A percentile compares a stretch with the other conserved stretches of the same genome.
These are phyloP conservation scores for Eriosoma lanigerum DNA, from an alignment of 1,140 invertebrate genomes.

Conservation along the genomic window DNA sequence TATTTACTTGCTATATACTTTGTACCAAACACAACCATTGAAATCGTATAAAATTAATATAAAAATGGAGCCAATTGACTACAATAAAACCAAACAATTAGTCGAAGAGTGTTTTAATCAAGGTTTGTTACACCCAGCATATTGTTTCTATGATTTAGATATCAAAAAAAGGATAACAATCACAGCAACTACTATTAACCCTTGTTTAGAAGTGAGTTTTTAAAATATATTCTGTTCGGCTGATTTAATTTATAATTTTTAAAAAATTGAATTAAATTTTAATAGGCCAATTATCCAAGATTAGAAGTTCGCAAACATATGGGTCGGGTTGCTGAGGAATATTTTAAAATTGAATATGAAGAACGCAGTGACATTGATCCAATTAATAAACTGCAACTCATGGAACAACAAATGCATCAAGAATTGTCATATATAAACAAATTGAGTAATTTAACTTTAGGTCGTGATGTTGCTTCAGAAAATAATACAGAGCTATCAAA, in stretches of 20 bases:
- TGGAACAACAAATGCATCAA: conserved; percentile 5
- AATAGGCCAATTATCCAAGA: conserved; percentile 38
- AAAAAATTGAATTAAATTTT: no score
- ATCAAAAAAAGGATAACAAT: conserved; percentile 20
- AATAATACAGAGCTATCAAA: background rate
- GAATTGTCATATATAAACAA: conserved; percentile 28
- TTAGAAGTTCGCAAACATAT: background rate
- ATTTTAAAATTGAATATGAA: background rate
- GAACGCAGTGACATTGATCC: background rate
- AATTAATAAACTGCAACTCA: background rate
- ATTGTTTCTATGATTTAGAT: conserved; percentile 23
- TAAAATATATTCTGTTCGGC: background rate
- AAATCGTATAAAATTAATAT: background rate
- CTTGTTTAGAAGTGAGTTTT: conserved; percentile 28
- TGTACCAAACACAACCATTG: background rate
- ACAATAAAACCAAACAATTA: background rate
- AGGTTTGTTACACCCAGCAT: background rate
- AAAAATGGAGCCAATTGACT: background rate
- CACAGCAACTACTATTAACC: background rate
- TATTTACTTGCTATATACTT: conserved; percentile 12
- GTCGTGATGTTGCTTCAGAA: background rate
- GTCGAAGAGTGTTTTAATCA: background rate
- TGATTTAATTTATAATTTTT: background rate
- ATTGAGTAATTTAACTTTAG: conserved; percentile 11
- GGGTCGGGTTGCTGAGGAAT: conserved; percentile 5